Conservation (phyloP, 2,113 vertebrate genomes). For the Hippocampus barbouri region DNA sequence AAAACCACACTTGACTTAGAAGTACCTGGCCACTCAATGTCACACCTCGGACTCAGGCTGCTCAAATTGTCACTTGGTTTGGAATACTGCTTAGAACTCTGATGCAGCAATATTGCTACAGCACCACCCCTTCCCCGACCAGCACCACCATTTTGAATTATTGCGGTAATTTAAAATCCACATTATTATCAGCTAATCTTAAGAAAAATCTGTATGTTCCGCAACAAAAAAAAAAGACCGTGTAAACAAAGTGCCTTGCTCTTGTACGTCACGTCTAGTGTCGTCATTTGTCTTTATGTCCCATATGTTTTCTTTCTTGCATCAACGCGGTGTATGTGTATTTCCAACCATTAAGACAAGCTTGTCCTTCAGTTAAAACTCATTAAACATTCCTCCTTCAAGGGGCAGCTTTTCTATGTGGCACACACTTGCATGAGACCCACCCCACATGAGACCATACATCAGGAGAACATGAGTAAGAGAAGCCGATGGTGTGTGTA, state of each 20-base stretch:
- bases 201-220: not conserved
- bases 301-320: not conserved
- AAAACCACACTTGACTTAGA: not conserved
- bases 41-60: no score
- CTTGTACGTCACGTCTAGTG: not conserved
- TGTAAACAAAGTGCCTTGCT: no score
- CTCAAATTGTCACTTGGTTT: not conserved
- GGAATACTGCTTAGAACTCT: not conserved
- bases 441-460: constrained; percentile 73
- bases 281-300: not conserved
- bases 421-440: constrained; percentile 48
- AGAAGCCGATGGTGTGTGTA: constrained; percentile 77
- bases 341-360: not conserved
- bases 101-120: not conserved
- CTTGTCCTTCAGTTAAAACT: not conserved
- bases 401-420: not conserved
- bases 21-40: not conserved
- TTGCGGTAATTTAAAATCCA: not conserved
- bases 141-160: not conserved
- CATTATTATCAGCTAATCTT: not conserved
- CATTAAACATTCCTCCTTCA: not conserved
- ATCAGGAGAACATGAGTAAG: constrained; percentile 72
- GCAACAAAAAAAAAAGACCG: no score
- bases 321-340: not conserved
- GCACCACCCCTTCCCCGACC: no score